phyloP scores from a whole-genome alignment of 2,113 vertebrate species.

The Engystomops pustulosus region DNA sequence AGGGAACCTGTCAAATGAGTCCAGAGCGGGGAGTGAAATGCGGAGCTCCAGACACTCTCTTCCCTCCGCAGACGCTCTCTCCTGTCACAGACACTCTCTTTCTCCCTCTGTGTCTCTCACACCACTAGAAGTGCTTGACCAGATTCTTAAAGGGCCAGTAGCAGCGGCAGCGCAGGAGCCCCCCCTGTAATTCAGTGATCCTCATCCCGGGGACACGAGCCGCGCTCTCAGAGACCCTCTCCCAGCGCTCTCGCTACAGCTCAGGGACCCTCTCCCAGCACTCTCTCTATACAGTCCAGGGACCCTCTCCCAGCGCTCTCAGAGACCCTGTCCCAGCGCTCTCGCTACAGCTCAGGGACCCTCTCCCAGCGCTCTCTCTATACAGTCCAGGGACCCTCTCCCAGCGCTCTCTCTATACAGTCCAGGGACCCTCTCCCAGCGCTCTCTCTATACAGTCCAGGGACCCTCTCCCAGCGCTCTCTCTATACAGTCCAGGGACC shows the following conservation, averaged over 20 bases:
- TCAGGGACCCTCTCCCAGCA: conserved; percentile 59
- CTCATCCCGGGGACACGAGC: conserved; percentile 39
- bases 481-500: too few relatives aligned
- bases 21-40: conserved; percentile 75
- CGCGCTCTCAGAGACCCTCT: conserved; percentile 15
- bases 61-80: conserved; percentile 64
- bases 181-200: conserved; percentile 59
- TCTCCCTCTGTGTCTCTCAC: conserved; percentile 63
- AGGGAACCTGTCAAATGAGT: conserved; percentile 82
- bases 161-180: conserved; percentile 55
- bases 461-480: too few relatives aligned
- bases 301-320: too few relatives aligned
- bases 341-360: conserved; percentile 60
- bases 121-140: conserved; percentile 79
- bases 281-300: too few relatives aligned
- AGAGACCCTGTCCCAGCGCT: too few relatives aligned
- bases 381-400: too few relatives aligned
- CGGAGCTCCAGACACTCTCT: conserved; percentile 63
- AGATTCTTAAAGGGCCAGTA: conserved; percentile 94
- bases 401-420: conserved; percentile 64
- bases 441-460: too few relatives aligned
- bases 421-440: conserved; percentile 59
- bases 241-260: too few relatives aligned
- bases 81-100: conserved; percentile 64
- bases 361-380: conserved; percentile 57